Evolutionary conservation across 2,888 invertebrate species (phyloP).

Genomic region (Psylliodes chrysocephalus): DNA sequence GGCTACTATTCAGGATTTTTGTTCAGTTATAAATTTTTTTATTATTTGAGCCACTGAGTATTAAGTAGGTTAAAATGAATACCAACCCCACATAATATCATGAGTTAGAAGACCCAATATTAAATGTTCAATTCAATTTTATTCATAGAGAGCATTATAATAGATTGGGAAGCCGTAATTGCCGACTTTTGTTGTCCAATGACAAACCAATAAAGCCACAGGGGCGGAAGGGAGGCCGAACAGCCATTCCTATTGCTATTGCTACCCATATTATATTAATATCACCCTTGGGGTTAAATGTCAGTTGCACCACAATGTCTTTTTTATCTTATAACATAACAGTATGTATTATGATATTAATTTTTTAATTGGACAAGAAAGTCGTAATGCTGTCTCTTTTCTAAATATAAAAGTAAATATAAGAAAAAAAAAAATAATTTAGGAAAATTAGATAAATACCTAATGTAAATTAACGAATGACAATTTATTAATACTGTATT

Average conservation of each 20-base stretch:
- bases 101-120: slow-evolving; percentile 42
- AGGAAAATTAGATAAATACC: too few species aligned
- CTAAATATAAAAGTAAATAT: too few species aligned
- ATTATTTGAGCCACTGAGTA: neutral
- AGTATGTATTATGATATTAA: too few species aligned
- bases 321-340: neutral
- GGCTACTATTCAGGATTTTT: too few species aligned
- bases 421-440: too few species aligned
- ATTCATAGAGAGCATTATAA: slow-evolving; percentile 48
- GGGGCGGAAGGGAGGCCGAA: slow-evolving; percentile 29
- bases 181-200: slow-evolving; percentile 51
- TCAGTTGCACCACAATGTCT: slow-evolving; percentile 27
- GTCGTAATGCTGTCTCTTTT: too few species aligned
- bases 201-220: slow-evolving; percentile 38
- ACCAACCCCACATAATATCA: slow-evolving; percentile 28
- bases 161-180: slow-evolving; percentile 52
- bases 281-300: slow-evolving; percentile 24
- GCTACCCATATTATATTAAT: slow-evolving; percentile 37
- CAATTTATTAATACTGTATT: too few species aligned
- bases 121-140: slow-evolving; percentile 45
- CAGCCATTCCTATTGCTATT: slow-evolving; percentile 40
- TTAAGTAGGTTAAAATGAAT: slow-evolving; percentile 5
- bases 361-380: too few species aligned
- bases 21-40: too few species aligned
- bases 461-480: too few species aligned